Evolutionary conservation across 2,888 invertebrate genomes (phyloP), one percentile per base, ranked within the genome.

Genomic region (Aporophyla lueneburgensis): DNA sequence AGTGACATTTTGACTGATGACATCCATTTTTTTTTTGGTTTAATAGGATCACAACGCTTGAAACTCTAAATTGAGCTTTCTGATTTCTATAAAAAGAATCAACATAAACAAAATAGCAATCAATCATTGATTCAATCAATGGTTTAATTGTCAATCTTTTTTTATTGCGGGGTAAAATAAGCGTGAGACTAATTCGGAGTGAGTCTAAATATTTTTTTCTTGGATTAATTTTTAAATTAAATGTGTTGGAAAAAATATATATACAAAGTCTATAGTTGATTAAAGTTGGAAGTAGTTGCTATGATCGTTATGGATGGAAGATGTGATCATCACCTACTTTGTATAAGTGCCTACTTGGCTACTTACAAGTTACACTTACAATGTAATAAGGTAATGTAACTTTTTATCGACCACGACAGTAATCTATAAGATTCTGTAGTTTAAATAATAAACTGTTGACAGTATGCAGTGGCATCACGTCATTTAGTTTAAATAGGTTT

Each of bases 51-150:
- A 24, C 53, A 1, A 59, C 19, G 12, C 43, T 62, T 51, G n/a
- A 19, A 33, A 62, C 49, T 67, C 24, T 71, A 65, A 71, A 65
- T 73, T 76, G 58, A 71, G 62, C 2, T 14, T 21, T 51, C 24
- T 63, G 46, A 63, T 71, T 61, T 40, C 21, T 16, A 59, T 51
- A 73, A 58, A 85, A 81, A 81, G 21, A 12, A 62, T 49, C 56
- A 71, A 71, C 21, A 61, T 43, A 59, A 71, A 73, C 58, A 73
- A 59, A 80, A 40, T 53, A n/a, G 27, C 33, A 56, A 85, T 85
- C 69, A 85, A 78, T 78, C 83, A 85, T 53, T 40, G 14, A 62
- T 16, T n/a, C 62, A 80, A 83, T 84, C 54, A 85, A 43, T 68
- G 24, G 40, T 59, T 74, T 71, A 49, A 70, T 51, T 65, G 61